Evolutionary conservation across 2,888 invertebrate species (phyloP).

Genomic region (Ceriagrion tenellum): DNA sequence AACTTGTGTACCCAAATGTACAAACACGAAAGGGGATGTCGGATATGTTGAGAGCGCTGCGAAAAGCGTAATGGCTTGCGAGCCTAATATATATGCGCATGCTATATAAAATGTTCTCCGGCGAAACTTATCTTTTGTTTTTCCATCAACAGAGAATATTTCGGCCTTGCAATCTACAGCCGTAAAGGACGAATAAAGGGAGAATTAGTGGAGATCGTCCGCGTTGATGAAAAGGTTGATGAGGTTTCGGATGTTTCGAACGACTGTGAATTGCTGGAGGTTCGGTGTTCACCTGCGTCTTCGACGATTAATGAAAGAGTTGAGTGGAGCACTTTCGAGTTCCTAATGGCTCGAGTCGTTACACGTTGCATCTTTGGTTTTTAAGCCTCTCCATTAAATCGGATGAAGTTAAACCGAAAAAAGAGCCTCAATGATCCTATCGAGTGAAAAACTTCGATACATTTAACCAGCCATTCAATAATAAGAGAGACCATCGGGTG

Average conservation of each 20-base stretch:
- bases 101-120: neutral
- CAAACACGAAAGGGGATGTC: neutral
- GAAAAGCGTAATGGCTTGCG: neutral
- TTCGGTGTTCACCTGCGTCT: neutral
- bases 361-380: neutral
- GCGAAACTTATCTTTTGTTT: neutral
- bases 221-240: neutral
- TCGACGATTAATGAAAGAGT: neutral
- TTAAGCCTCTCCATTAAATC: constrained; percentile 4
- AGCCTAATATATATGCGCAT: too few species aligned
- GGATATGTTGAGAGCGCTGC: neutral
- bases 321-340: neutral
- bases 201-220: neutral
- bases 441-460: neutral
- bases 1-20: neutral
- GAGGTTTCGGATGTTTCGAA: neutral
- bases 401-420: neutral
- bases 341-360: neutral
- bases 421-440: neutral
- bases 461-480: neutral
- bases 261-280: neutral
- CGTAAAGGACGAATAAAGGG: neutral
- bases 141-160: neutral
- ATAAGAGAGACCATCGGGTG: neutral
- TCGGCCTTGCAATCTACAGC: neutral